Base-by-base conservation (phyloP, 2,113 vertebrate genomes). In the Etheostoma spectabile region DNA sequence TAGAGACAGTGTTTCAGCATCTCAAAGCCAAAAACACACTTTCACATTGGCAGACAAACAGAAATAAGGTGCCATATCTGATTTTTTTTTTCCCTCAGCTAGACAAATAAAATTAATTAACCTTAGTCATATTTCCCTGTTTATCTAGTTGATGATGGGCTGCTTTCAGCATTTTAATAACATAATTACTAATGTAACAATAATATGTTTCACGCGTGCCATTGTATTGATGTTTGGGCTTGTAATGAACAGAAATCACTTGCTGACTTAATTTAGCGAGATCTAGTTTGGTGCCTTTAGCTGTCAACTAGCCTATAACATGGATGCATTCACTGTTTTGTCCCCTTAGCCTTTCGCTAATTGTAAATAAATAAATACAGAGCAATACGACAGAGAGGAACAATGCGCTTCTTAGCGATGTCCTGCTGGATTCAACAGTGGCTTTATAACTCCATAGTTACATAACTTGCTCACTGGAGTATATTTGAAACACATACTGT, bases 11-110 rank as follows among this genome's bases (percentile, higher is more conserved):
- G 18, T 79, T 48, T 49, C 30, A 56, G 66, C 69, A 4, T 83
- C 42, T 46, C 62, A 33, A 19, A 52, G 82, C 35, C 61, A 83
- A 76, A 79, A 85, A 38, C 75, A 55, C 53, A 76, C 60, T 83
- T 42, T 74, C 64, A 60, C 27, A 45, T 42, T 74, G 71, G 79
- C 75, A 74, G 79, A 45, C 64, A 78, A 77, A 59, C 59, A 68
- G 46, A 63, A 79, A 52, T 57, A 38, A 80, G 78, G 67, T 45
- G 21, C 0, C 57, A 53, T 64, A 65, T 69, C 24, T 62, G 4
- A 8, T 51, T 12, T 63, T 69, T 72, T 60, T 13, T 30, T 30
- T 30, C 30, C 27, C 16, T 35, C 35, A 55, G 14, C 21, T 38
- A 56, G 65, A 79, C 21, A 71, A 69, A 70, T 78, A 53, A 57